Evolutionary conservation across 2,888 invertebrate genomes (phyloP).

Genomic region (Aleiodes testaceus): DNA sequence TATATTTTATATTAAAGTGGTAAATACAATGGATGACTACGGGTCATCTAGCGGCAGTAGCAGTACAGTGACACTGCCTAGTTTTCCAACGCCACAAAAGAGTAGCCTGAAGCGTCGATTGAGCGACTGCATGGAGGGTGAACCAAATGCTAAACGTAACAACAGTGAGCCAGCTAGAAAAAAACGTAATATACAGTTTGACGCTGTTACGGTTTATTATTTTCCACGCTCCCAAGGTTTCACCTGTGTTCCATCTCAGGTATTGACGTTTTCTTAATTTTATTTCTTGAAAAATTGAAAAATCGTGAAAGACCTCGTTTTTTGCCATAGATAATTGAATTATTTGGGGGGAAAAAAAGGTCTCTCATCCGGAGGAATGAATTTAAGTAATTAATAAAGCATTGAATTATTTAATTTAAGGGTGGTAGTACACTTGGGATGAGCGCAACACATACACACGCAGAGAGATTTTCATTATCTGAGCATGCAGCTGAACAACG

Average conservation of each 20-base stretch:
- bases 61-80: slow-evolving; percentile 55
- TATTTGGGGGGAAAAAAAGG: no score
- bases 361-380: background rate
- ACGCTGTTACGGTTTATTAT: slow-evolving; percentile 94
- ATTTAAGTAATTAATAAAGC: background rate
- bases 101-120: slow-evolving; percentile 83
- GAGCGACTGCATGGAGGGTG: slow-evolving; percentile 68
- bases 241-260: slow-evolving; percentile 92
- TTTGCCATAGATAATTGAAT: no score
- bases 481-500: slow-evolving; percentile 94
- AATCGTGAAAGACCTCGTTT: no score
- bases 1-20: slow-evolving; percentile 51
- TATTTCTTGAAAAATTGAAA: background rate
- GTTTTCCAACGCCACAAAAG: slow-evolving; percentile 71
- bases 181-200: slow-evolving; percentile 90
- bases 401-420: slow-evolving; percentile 50
- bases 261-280: slow-evolving; percentile 62
- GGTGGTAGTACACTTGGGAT: slow-evolving; percentile 87
- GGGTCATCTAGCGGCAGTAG: slow-evolving; percentile 47
- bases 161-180: slow-evolving; percentile 76
- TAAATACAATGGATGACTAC: slow-evolving; percentile 61
- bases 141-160: slow-evolving; percentile 65
- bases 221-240: slow-evolving; percentile 95
- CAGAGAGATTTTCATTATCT: slow-evolving; percentile 85
- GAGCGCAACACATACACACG: slow-evolving; percentile 82